Evolutionary conservation across 2,888 invertebrate species (phyloP), one percentile per base, ranked within the genome.

Genomic region (Ferrisia virgata): DNA sequence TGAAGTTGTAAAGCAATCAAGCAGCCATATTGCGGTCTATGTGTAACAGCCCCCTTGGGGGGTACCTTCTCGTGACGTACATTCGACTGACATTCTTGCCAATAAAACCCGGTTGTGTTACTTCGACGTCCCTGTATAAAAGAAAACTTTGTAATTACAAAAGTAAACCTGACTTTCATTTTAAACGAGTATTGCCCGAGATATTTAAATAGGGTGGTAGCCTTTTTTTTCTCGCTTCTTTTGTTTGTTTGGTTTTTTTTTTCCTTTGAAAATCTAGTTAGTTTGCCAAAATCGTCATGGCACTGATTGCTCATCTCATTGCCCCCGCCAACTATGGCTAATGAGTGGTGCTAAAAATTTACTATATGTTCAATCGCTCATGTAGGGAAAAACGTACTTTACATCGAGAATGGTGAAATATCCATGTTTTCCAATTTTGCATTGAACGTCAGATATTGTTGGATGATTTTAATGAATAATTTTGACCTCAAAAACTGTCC

Each of bases 1-100:
- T 84, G 79, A 84, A 84, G 84, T 84, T 84, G 84, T 84, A 84
- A 84, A 84, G 84, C 84, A 84, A 84, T 84, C 84, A 84, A 84
- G 84, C 84, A 84, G 84, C 84, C 84, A 84, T 84, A 84, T 84
- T 84, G 84, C 84, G 84, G 84, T 84, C 84, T 79, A 79, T 79
- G 69, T 79, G 84, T 84, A 84, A 84, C 84, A 84, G 84, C 84
- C 84, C 84, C 79, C 84, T 79, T 53, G 84, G 78, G 84, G 84
- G 53, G 79, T 39, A 69, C 84, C 84, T 84, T 82, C 82, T 72
- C 82, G 82, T 82, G 82, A 82, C 82, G 82, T 82, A 72, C 72
- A 82, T 82, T 82, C 82, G 82, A 82, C 82, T 82, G 82, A 72
- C 72, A 82, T 72, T 69, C 82, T 69, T 36, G 72, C 82, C 82